Base-by-base conservation (phyloP, 2,888 invertebrate genomes). In the Cheilosia grossa region DNA sequence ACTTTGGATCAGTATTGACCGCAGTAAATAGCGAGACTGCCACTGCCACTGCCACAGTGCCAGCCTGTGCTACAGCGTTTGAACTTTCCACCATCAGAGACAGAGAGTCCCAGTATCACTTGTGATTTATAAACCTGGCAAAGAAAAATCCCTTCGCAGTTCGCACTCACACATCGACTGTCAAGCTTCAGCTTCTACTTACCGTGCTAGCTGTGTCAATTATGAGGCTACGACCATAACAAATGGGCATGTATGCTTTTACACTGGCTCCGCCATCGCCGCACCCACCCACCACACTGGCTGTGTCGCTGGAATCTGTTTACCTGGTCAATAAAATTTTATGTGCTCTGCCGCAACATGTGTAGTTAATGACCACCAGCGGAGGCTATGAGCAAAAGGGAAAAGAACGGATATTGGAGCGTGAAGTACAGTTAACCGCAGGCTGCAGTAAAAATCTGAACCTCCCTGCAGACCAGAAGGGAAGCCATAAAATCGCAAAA, bases 281-380 rank as follows among this genome's bases (percentile, higher is more conserved):
- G 1, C 27, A 9, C 13, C n/a, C 19, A 21, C 53, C 42, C 53
- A 4, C 40, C 33, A 2, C 27, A n/a, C 33, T 17, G 24, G 44
- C 15, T 40, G 15, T 15, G 44, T 33, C 33, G 44, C 47, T 44
- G 66, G 70, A 75, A 75, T 75, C 80, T 87, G 87, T 88, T 88
- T 88, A 88, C 87, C 88, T 88, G 88, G 72, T 87, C 87, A 89
- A 90, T 90, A 89, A 90, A 90, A 89, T 89, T 89, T 89, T 88
- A 90, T 90, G 89, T 87, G 85, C 80, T 70, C 42, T 47, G 44
- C 83, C 81, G 75, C 70, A 81, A 85, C 83, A 85, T 80, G 80
- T 85, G 83, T 85, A 80, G 74, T 80, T 85, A 85, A 85, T 80
- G 83, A 70, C 83, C 80, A 81, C 59, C 75, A 72, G 61, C 51